These are phyloP conservation scores for Lutjanus erythropterus DNA, from an alignment of 2,113 vertebrate genomes.

Conservation along the genomic window DNA sequence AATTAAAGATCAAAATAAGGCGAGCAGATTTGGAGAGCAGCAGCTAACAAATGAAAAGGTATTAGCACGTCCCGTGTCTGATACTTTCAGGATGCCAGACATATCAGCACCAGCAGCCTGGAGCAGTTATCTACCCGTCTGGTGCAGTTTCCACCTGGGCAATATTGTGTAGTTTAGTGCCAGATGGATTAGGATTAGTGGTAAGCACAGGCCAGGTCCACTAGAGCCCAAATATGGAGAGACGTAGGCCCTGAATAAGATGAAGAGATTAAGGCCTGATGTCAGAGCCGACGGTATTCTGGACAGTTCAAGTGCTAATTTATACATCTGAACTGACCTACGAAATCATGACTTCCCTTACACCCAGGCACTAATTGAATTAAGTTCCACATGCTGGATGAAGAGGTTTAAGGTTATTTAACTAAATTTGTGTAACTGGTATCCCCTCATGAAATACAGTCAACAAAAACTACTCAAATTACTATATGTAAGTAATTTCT, in stretches of 20 bases:
- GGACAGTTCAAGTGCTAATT: conserved; percentile 44
- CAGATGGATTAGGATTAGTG: conserved; percentile 82
- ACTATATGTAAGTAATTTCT: too few relatives aligned
- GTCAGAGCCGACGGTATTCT: conserved; percentile 46
- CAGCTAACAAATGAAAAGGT: background rate
- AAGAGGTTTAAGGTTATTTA: background rate
- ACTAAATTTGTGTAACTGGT: background rate
- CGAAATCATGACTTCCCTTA: background rate
- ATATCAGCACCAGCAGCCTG: conserved; percentile 51
- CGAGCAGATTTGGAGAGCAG: background rate
- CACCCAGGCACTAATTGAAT: background rate
- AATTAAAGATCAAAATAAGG: background rate
- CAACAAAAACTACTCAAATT: background rate
- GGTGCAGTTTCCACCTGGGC: conserved; percentile 68
- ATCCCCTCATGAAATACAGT: background rate
- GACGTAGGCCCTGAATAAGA: conserved; percentile 62
- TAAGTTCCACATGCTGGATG: background rate
- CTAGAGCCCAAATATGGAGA: conserved; percentile 46
- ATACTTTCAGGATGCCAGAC: conserved; percentile 42
- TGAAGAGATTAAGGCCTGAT: conserved; percentile 77
- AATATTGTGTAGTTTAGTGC: conserved; percentile 70
- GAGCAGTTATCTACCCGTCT: conserved; percentile 60
- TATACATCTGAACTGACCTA: conserved; percentile 31
- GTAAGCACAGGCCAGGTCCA: conserved; percentile 60
- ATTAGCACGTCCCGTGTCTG: conserved; percentile 1